These are phyloP conservation scores for Clepsis dumicolana DNA, from an alignment of 2,888 invertebrate species.

Conservation along the genomic window DNA sequence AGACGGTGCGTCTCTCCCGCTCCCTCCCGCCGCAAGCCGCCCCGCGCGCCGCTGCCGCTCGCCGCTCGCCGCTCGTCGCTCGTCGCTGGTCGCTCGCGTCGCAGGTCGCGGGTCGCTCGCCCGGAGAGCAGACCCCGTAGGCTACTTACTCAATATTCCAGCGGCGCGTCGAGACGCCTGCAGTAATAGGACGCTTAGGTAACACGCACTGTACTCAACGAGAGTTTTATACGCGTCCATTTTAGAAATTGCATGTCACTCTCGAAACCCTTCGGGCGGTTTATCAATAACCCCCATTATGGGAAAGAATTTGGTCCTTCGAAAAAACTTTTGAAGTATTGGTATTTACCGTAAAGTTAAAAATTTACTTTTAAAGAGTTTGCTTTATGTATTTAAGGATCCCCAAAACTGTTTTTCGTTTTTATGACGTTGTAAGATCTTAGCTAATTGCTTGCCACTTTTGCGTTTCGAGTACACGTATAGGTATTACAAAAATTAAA, in stretches of 20 bases:
- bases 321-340: constrained; percentile 35
- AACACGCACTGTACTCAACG: constrained; percentile 68
- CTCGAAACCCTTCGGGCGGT: constrained; percentile 46
- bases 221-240: constrained; percentile 60
- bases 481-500: too few relatives aligned
- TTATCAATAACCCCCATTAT: constrained; percentile 46
- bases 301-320: constrained; percentile 40
- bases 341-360: constrained; percentile 27
- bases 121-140: constrained; percentile 55
- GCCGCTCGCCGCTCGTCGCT: constrained; percentile 25
- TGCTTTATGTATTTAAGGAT: constrained; percentile 14
- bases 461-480: too few relatives aligned
- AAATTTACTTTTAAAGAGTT: constrained; percentile 23
- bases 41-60: constrained; percentile 25
- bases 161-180: constrained; percentile 72
- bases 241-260: constrained; percentile 55
- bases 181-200: constrained; percentile 71
- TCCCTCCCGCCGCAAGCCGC: constrained; percentile 57
- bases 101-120: constrained; percentile 21
- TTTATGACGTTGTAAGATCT: neutral
- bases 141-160: constrained; percentile 83
- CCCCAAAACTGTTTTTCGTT: neutral
- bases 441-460: neutral
- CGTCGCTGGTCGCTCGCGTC: constrained; percentile 15
- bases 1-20: constrained; percentile 76